Conservation (phyloP, 2,888 invertebrate genomes). For the Atherix ibis region DNA sequence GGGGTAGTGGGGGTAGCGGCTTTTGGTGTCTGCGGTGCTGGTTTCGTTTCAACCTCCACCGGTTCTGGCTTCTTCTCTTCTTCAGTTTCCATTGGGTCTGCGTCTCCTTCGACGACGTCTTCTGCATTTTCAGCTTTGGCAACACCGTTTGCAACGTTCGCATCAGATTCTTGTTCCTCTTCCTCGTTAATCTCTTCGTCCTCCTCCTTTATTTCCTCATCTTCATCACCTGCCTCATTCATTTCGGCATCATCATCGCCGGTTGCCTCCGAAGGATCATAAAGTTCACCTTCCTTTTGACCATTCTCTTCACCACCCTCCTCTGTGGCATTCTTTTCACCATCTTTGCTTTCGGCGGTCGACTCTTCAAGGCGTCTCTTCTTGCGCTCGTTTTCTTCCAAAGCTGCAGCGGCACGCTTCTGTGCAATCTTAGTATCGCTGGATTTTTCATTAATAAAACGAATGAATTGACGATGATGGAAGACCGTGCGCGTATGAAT, state of each 20-base stretch:
- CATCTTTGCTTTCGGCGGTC: no score
- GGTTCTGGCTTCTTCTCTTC: slow-evolving; percentile 12
- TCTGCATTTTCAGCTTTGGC: slow-evolving; percentile 18
- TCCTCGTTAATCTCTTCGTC: no score
- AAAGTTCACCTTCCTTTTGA: slow-evolving; percentile 31
- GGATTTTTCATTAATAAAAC: slow-evolving; percentile 32
- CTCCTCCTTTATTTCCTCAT: no score
- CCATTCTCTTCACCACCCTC: slow-evolving; percentile 36
- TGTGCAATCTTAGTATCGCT: slow-evolving; percentile 34
- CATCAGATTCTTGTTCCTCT: no score
- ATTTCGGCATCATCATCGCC: no score
- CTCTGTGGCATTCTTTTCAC: slow-evolving; percentile 31
- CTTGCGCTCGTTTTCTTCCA: slow-evolving; percentile 33
- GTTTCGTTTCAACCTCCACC: slow-evolving; percentile 15
- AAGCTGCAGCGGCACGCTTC: slow-evolving; percentile 32
- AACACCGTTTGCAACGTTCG: no score
- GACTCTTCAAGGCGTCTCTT: slow-evolving; percentile 30
- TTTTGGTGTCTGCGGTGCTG: slow-evolving; percentile 30
- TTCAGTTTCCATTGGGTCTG: slow-evolving; percentile 14
- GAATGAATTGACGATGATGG: slow-evolving; percentile 50
- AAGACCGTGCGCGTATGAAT: slow-evolving; percentile 48
- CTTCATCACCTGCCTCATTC: no score
- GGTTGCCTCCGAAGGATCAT: slow-evolving; percentile 34
- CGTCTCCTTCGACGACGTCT: slow-evolving; percentile 20
- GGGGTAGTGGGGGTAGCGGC: no score